Evolutionary conservation across 2,888 invertebrate genomes (phyloP), one percentile per base, ranked within the genome.

Genomic region (Cetonia aurata): DNA sequence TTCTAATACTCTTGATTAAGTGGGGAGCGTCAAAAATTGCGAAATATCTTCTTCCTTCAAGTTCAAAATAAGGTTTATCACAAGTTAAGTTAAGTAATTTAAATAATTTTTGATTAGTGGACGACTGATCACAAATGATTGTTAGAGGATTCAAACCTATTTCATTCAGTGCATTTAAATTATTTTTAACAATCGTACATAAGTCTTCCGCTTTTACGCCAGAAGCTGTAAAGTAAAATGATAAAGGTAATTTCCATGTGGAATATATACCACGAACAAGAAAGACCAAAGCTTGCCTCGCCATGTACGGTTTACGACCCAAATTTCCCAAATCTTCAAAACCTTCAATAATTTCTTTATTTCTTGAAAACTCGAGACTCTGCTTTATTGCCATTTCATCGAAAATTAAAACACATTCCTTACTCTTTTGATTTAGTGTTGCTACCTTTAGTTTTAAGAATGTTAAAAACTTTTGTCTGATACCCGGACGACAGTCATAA

Each of bases 281-380:
- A 48, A 72, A 57, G 6, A 72, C 72, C 6, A 72, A 37, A 8
- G 62, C 70, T 56, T 71, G 50, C 46, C 50, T 46, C 8, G 52
- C 72, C 6, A 15, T 3, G 19, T 10, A 19, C 13, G 25, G 25
- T 1, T 9, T 68, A 31, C 70, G 12, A 17, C 72, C 72, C 0
- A 70, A 42, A n/a, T 60, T 15, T 15, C 68, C 72, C 10, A 71
- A 59, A 65, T 72, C 71, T 69, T 72, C 65, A 52, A 71, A 71
- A 0, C 72, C 72, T 44, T 44, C 44, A n/a, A 44, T n/a, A 44
- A n/a, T 25, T 25, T 25, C 25, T 25, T 25, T 25, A 25, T 25
- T 25, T 25, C 25, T 25, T 25, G 25, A 25, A 44, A 44, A 25
- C 56, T 44, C 44, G 10, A 13, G 12, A 44, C 44, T 3, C 13